Evolutionary conservation across 2,888 invertebrate genomes (phyloP).

Genomic region (Ceraclea dissimilis): DNA sequence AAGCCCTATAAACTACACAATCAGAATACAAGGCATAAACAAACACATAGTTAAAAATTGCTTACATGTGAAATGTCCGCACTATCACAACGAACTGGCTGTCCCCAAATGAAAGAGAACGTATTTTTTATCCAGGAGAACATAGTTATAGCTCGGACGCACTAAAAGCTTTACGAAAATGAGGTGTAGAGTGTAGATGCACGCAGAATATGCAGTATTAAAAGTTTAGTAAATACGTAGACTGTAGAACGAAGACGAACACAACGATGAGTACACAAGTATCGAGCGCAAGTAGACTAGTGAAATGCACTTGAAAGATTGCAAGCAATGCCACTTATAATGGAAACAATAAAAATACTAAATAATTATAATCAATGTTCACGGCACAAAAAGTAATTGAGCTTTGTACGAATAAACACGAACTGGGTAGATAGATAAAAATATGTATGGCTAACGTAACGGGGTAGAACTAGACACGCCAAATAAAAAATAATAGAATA

Average conservation of each 20-base stretch:
- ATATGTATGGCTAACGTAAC: too few species aligned
- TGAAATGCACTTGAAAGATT: background rate
- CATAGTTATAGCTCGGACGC: slow-evolving; percentile 8
- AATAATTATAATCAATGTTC: background rate
- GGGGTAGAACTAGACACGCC: background rate
- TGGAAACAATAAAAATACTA: background rate
- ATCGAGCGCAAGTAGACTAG: too few species aligned
- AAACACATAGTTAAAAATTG: background rate
- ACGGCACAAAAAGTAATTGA: background rate
- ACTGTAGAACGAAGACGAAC: background rate
- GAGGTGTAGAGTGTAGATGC: background rate
- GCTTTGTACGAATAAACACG: background rate
- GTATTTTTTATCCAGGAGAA: slow-evolving; percentile 21
- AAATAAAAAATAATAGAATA: background rate
- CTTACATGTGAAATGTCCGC: slow-evolving; percentile 9
- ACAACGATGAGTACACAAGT: background rate
- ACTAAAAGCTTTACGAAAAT: background rate
- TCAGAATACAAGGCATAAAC: too few species aligned
- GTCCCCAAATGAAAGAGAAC: slow-evolving; percentile 19
- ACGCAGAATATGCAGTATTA: background rate
- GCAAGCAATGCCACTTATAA: background rate
- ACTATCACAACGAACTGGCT: slow-evolving; percentile 11
- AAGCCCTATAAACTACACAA: too few species aligned
- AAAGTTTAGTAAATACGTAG: background rate
- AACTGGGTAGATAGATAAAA: too few species aligned